Conservation (phyloP, 1,140 invertebrate species). For the Aphis craccivora region DNA sequence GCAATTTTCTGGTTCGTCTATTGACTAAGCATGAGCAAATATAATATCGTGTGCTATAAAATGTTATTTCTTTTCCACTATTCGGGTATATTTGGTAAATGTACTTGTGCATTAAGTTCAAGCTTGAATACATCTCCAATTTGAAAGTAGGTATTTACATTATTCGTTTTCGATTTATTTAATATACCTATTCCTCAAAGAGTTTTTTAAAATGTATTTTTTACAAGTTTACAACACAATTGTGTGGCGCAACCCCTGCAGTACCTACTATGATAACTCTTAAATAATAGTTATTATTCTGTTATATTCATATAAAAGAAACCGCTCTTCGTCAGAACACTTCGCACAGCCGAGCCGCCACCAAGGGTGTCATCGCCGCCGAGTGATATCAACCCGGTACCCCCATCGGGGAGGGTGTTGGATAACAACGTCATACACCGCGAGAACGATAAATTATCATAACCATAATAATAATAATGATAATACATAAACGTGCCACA, state of each 20-base stretch:
- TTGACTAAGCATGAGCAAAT: not conserved
- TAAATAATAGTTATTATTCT: not conserved
- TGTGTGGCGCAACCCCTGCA: not conserved
- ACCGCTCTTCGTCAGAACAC: not conserved
- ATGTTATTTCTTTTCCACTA: not conserved
- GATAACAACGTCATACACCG: not conserved
- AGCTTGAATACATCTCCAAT: not conserved
- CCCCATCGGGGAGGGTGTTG: too few species aligned
- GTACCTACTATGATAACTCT: not conserved
- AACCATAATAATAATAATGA: not conserved
- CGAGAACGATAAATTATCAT: conserved; percentile 25
- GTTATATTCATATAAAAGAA: not conserved
- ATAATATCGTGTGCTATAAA: not conserved
- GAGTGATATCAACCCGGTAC: not conserved
- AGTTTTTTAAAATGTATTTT: not conserved
- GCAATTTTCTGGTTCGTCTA: not conserved
- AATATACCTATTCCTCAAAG: not conserved
- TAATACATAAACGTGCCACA: not conserved
- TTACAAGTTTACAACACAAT: not conserved
- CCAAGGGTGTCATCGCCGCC: not conserved
- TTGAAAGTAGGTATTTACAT: not conserved
- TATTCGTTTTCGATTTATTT: not conserved
- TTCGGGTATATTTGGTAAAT: not conserved
- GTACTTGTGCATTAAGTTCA: not conserved
- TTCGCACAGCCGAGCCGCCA: too few species aligned